Evolutionary conservation across 2,888 invertebrate genomes (phyloP), one percentile per base, ranked within the genome.

Genomic region (Sinodicranocentrus sp.): DNA sequence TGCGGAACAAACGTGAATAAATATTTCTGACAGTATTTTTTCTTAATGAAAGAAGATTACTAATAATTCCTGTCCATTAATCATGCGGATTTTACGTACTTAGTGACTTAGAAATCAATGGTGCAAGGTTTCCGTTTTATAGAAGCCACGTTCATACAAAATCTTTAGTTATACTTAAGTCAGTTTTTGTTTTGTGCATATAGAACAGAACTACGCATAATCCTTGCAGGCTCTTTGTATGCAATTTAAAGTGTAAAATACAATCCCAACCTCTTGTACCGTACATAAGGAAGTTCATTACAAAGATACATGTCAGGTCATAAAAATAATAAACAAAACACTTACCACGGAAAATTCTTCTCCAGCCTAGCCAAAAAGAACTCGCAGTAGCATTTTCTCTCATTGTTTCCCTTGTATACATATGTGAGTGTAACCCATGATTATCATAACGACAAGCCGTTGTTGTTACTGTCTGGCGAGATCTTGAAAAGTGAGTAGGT

Each of bases 381-480:
- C 39, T 8, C 48, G 5, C 48, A n/a, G 48, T 48, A 48, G 48
- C 48, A 48, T 48, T 48, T 48, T n/a, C 2, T n/a, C 5, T 48
- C n/a, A 48, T 48, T 48, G 48, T 48, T 10, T 48, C 48, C n/a
- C 15, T 15, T 15, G 13, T 48, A 48, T 48, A 33, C 33, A 10
- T 33, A 33, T 15, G 48, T n/a, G 13, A 10, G 15, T 48, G 2
- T 5, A 48, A 48, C 68, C 77, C 43, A 67, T 68, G 39, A 77
- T 77, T 68, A 59, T 28, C 44, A 44, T 59, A 23, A 15, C 67
- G 59, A 77, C 77, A 44, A 68, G 59, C 76, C 26, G 63, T 44
- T 65, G 59, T 57, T 72, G 43, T 6, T 52, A 52, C 21, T n/a
- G n/a, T n/a, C 19, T 17, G 25, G 23, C 13, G 21, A 54, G 28